phyloP scores from a whole-genome alignment of 2,888 invertebrate species.

The Petrophora chlorosata region DNA sequence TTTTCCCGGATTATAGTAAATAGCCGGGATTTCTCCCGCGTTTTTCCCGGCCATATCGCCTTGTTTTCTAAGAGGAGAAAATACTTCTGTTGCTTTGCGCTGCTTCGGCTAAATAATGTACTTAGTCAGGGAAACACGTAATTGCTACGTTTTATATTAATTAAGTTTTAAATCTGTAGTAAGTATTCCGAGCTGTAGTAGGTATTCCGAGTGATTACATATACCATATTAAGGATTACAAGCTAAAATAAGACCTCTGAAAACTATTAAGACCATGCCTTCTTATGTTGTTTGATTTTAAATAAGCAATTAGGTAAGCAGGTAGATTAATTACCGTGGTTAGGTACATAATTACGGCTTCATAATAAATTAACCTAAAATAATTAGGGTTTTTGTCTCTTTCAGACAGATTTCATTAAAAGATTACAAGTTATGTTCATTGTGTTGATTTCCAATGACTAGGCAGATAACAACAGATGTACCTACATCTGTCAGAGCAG shows the following conservation, averaged over 20 bases:
- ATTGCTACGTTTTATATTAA: background rate
- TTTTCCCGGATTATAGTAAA: conserved; percentile 62
- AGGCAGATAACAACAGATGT: background rate
- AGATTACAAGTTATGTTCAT: background rate
- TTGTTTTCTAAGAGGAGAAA: conserved; percentile 55
- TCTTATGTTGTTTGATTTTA: too few relatives aligned
- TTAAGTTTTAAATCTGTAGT: background rate
- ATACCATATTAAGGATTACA: too few relatives aligned
- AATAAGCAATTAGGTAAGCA: too few relatives aligned
- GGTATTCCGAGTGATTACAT: too few relatives aligned
- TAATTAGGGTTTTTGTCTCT: too few relatives aligned
- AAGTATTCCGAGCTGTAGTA: too few relatives aligned
- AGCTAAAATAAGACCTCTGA: too few relatives aligned
- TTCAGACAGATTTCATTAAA: background rate
- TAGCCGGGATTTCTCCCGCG: conserved; percentile 56
- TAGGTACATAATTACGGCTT: too few relatives aligned
- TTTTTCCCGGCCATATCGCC: conserved; percentile 46
- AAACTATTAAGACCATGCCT: too few relatives aligned
- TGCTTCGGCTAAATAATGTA: conserved; percentile 4
- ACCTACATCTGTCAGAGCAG: background rate
- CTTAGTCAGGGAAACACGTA: too few relatives aligned
- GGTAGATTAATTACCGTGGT: too few relatives aligned
- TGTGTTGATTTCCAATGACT: conserved; percentile 6
- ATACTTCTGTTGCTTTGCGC: conserved; percentile 29
- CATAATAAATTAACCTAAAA: too few relatives aligned